phyloP scores from a whole-genome alignment of 2,797 vertebrate genomes.

The Thaleichthys pacificus region DNA sequence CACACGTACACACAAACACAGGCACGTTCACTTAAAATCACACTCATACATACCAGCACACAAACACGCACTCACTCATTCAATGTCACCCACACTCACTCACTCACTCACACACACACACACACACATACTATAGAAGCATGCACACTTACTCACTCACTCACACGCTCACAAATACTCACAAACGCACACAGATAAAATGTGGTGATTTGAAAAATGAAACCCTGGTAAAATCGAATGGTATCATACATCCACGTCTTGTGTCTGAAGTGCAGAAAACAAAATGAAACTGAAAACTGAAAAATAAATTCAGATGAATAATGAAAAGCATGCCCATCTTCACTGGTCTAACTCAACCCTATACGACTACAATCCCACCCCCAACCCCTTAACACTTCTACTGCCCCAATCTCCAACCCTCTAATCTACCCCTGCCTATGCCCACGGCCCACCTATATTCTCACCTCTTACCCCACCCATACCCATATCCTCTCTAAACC shows the following conservation, averaged over 20 bases:
- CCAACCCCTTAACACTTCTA: conserved; percentile 33
- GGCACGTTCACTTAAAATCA: conserved; percentile 13
- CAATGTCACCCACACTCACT: conserved; percentile 12
- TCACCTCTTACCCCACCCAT: conserved; percentile 30
- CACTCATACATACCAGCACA: conserved; percentile 16
- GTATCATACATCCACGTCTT: conserved; percentile 72
- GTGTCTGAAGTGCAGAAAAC: conserved; percentile 74
- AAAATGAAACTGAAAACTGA: conserved; percentile 55
- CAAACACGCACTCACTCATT: conserved; percentile 42
- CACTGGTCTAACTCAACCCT: conserved; percentile 70
- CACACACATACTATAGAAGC: conserved; percentile 47
- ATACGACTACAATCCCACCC: conserved; percentile 52
- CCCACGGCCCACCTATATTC: conserved; percentile 30
- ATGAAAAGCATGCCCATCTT: conserved; percentile 71
- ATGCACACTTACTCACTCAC: conserved; percentile 43
- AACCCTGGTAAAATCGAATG: conserved; percentile 73
- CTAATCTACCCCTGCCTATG: conserved; percentile 42
- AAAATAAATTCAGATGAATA: conserved; percentile 70
- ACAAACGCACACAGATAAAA: conserved; percentile 70
- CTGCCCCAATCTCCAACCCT: conserved; percentile 16
- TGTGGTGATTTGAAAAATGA: conserved; percentile 72
- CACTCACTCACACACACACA: conserved; percentile 36
- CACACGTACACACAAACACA: conserved; percentile 21
- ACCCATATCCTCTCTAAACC: conserved; percentile 36
- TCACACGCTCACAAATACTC: conserved; percentile 54